Evolutionary conservation across 2,888 invertebrate species (phyloP), one percentile per base, ranked within the genome.

Genomic region (Leptinotarsa haldemani): DNA sequence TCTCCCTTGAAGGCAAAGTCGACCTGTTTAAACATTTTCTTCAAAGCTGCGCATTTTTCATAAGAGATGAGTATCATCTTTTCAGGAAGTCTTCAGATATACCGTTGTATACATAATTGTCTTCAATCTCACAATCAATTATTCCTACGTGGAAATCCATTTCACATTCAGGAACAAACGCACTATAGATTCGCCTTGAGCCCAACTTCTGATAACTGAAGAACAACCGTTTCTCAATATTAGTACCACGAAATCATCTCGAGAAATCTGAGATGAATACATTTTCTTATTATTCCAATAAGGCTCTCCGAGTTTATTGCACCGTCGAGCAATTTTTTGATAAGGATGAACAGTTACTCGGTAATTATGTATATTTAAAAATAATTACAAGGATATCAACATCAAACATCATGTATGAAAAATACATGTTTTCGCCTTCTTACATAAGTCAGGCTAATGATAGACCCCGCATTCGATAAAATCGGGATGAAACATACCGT

Each of bases 351-450:
- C 76, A 58, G 77, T 73, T 74, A 73, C 77, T 75, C 71, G 40
- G 64, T 76, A 77, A 78, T 77, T 78, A 77, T 78, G 78, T 77
- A 73, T 77, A 74, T 76, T 76, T 77, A 78, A 78, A 78, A 78
- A 78, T 78, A 77, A 78, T 78, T 78, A 76, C 78, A 66, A 70
- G 68, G 69, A 76, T 77, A 78, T 77, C 77, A 71, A 72, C 77
- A 72, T 74, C 74, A 69, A 69, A 74, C 69, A 71, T 76, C 71
- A 52, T 67, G 56, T 61, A 73, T 70, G 76, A 78, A 75, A 78
- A 77, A 77, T 78, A 56, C 70, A 69, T 69, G 69, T 74, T 71
- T 68, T 74, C 72, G 71, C 66, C 65, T 74, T 69, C 77, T 78
- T 76, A 77, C 72, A 74, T 78, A 75, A 78, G 71, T 72, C 70